phyloP scores from a whole-genome alignment of 2,888 invertebrate genomes.

The Heteromyza rotundicornis region DNA sequence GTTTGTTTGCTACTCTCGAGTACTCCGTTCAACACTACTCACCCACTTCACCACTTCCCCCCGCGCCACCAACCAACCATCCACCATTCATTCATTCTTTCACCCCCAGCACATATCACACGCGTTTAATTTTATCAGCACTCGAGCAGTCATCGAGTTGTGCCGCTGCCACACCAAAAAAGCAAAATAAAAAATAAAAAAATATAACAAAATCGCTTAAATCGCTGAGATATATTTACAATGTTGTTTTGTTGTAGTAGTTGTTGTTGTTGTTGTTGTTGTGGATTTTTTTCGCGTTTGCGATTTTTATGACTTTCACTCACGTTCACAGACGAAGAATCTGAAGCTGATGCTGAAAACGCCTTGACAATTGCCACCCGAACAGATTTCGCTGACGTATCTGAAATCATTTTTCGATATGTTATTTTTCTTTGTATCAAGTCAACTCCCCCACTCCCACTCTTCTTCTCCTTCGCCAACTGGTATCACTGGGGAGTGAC shows the following conservation, averaged over 20 bases:
- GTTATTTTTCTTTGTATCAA: too few species aligned
- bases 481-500: not conserved
- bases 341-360: slow-evolving; percentile 20
- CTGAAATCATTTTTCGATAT: slow-evolving; percentile 49
- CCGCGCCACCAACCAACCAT: slow-evolving; percentile 30
- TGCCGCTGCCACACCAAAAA: not conserved
- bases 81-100: slow-evolving; percentile 28
- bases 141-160: slow-evolving; percentile 42
- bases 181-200: slow-evolving; percentile 13
- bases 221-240: slow-evolving; percentile 51
- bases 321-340: not conserved
- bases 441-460: too few species aligned
- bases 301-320: slow-evolving; percentile 48
- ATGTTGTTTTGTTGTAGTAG: slow-evolving; percentile 36
- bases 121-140: slow-evolving; percentile 43
- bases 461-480: not conserved
- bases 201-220: slow-evolving; percentile 40
- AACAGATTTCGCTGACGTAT: slow-evolving; percentile 52
- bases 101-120: not conserved
- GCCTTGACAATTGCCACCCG: slow-evolving; percentile 38
- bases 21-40: slow-evolving; percentile 25
- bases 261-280: slow-evolving; percentile 34
- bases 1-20: slow-evolving; percentile 50
- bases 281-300: slow-evolving; percentile 30
- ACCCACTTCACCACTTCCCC: slow-evolving; percentile 28